phyloP scores from a whole-genome alignment of 2,888 invertebrate genomes.

The Macaria notata region DNA sequence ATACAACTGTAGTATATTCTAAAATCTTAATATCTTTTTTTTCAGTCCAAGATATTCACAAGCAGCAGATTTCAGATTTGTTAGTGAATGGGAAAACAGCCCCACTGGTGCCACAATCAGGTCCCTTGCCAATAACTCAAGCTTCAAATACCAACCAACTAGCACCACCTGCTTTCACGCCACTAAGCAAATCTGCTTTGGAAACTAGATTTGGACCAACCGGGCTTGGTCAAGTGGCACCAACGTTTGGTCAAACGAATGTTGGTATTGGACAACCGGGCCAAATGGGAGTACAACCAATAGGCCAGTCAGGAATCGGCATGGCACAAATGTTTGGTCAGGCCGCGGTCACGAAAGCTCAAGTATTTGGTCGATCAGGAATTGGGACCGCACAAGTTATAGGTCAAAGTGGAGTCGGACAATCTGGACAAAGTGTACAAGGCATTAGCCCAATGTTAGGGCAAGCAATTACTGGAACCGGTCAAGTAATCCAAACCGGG shows the following conservation, averaged over 20 bases:
- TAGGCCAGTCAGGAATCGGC: slow-evolving; percentile 3
- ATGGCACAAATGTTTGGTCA: slow-evolving; percentile 3
- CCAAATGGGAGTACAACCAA: background rate
- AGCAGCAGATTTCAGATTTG: slow-evolving; percentile 64
- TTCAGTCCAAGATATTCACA: slow-evolving; percentile 41
- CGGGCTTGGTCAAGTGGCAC: slow-evolving; percentile 4
- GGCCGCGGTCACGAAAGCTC: background rate
- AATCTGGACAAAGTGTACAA: slow-evolving; percentile 1
- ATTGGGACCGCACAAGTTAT: slow-evolving; percentile 8
- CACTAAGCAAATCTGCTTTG: slow-evolving; percentile 26
- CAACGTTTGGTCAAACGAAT: slow-evolving; percentile 1
- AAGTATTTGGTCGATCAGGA: background rate
- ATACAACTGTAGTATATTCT: no score
- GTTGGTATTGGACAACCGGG: background rate
- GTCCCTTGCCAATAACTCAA: slow-evolving; percentile 19
- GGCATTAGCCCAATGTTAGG: slow-evolving; percentile 7
- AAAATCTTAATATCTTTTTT: background rate
- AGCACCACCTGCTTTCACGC: slow-evolving; percentile 32
- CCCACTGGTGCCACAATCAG: slow-evolving; percentile 27
- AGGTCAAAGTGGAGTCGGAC: slow-evolving; percentile 3
- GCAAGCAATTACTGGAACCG: slow-evolving; percentile 2
- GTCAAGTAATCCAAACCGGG: slow-evolving; percentile 17
- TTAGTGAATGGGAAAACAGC: slow-evolving; percentile 58
- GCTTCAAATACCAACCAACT: slow-evolving; percentile 42
- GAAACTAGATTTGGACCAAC: slow-evolving; percentile 16